Evolutionary conservation across 2,888 invertebrate species (phyloP), one percentile per base, ranked within the genome.

Genomic region (Liposcelis brunnea): DNA sequence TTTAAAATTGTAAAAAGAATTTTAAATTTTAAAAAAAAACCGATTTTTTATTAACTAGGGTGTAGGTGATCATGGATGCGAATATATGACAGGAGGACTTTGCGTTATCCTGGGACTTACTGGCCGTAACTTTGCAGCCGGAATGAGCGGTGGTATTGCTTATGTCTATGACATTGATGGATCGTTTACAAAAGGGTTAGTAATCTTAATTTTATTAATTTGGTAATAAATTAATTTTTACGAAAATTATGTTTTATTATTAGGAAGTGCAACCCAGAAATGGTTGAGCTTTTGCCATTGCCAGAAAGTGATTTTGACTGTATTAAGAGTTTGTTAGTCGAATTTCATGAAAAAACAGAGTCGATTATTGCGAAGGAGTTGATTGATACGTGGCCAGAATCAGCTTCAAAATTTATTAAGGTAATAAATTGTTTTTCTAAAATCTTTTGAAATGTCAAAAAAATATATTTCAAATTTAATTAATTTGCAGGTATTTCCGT

Each of bases 41-140:
- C 32, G 11, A 12, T 37, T 16, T 42, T 42, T 8, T 19, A 18
- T 11, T 2, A 49, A 49, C 7, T 51, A 72, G 69, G 95, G 95
- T 45, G 94, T 93, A 47, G 98, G 98, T 34, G 98, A 98, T 69
- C 97, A 98, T 66, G 97, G 94, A 48, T 98, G 98, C 70, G 98
- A 98, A 68, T 98, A 98, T 66, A 98, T 98, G 98, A 98, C 98
- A 42, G 95, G 93, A 11, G 95, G 95, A 48, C 67, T 74, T 48
- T 84, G 85, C 50, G 71, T 98, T 43, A 83, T 98, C 56, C 74
- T 98, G 12, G 95, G 95, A 1, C 72, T 87, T 48, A 95, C 95
- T 6, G 98, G 98, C 1, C 70, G 97, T 50, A 98, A 98, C 69
- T 98, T 98, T 68, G 97, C 94, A 7, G 98, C 98, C 40, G 98